Evolutionary conservation across 2,888 invertebrate genomes (phyloP).

Genomic region (Cylindroiulus punctatus): DNA sequence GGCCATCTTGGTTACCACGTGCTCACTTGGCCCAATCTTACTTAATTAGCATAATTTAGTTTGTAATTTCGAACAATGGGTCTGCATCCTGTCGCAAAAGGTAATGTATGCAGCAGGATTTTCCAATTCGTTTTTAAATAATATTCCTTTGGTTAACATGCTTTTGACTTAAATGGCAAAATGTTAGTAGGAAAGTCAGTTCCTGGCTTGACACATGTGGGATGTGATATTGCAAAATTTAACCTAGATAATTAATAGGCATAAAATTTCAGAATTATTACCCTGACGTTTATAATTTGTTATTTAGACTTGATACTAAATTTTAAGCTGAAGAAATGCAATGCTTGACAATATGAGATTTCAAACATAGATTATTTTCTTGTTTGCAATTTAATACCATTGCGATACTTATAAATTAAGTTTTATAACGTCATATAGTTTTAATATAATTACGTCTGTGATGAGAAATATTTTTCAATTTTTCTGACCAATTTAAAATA

Average conservation of each 20-base stretch:
- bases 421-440: neutral
- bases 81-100: neutral
- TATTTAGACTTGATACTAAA: too few species aligned
- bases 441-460: neutral
- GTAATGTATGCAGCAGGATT: constrained; percentile 8
- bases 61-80: neutral
- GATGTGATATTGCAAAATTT: too few species aligned
- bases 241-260: too few species aligned
- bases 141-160: too few species aligned
- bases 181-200: too few species aligned
- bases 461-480: neutral
- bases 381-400: neutral
- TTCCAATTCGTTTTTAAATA: neutral
- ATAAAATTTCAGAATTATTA: too few species aligned
- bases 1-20: constrained; percentile 6
- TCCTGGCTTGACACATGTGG: too few species aligned
- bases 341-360: neutral
- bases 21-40: neutral
- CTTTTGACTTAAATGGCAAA: too few species aligned
- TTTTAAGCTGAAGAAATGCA: too few species aligned
- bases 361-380: neutral
- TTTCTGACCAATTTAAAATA: neutral
- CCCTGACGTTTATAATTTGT: too few species aligned
- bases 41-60: neutral
- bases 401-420: neutral